A percentile compares a stretch with the other conserved stretches of the same genome.
phyloP scores from a whole-genome alignment of 2,113 vertebrate species.

The Engystomops pustulosus region DNA sequence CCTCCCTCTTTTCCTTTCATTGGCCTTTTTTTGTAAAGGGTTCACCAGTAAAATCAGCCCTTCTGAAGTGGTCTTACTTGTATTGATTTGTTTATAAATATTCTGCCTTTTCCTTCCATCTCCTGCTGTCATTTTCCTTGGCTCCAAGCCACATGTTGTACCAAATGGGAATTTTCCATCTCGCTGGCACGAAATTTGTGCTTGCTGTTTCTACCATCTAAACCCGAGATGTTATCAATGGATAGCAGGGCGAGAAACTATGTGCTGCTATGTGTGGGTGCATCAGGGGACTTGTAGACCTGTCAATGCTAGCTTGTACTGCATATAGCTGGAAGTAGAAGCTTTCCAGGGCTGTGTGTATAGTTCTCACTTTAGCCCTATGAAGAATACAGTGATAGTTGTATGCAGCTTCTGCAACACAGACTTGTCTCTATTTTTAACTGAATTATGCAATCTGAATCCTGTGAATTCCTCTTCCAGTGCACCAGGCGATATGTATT shows the following conservation, averaged over 20 bases:
- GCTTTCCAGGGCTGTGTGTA: neutral
- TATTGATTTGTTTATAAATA: neutral
- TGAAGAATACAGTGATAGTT: neutral
- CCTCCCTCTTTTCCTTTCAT: neutral
- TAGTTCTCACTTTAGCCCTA: neutral
- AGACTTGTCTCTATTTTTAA: slow-evolving; percentile 7
- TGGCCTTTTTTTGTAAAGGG: neutral
- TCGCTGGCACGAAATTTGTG: slow-evolving; percentile 3
- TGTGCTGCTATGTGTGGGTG: neutral
- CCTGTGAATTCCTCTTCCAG: slow-evolving; percentile 13
- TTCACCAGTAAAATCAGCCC: slow-evolving; percentile 10
- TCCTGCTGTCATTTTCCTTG: slow-evolving; percentile 45
- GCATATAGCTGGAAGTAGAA: neutral
- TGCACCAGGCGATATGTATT: slow-evolving; percentile 24
- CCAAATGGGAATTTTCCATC: slow-evolving; percentile 27
- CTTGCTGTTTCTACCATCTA: neutral
- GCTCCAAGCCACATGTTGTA: slow-evolving; percentile 4
- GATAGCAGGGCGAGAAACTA: neutral
- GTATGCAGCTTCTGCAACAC: neutral
- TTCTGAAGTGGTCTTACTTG: slow-evolving; percentile 15
- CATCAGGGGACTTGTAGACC: neutral
- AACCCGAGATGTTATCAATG: neutral
- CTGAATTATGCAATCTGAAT: slow-evolving; percentile 1
- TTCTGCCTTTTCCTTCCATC: slow-evolving; percentile 38
- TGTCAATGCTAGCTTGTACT: neutral